Conservation (phyloP, 2,113 vertebrate genomes). For the Piaya cayana region DNA sequence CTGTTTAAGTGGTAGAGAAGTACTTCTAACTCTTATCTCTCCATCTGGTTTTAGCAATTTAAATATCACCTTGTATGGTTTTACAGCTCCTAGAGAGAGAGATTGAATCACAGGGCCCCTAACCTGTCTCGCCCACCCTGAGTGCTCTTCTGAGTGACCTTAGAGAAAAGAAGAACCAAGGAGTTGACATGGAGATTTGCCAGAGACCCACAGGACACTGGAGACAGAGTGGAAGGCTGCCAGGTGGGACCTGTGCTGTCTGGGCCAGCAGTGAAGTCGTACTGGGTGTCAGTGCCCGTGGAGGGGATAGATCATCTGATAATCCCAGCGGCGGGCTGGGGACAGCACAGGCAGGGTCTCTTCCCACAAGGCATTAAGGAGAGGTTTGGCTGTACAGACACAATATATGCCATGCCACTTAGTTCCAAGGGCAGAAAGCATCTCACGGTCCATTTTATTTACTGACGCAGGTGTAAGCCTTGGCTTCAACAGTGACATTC, state of each 20-base stretch:
- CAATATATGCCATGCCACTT: neutral
- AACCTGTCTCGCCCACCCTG: neutral
- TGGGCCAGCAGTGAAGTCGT: too few species aligned
- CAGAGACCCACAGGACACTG: neutral
- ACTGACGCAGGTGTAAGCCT: neutral
- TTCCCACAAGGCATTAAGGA: neutral
- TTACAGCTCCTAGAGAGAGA: neutral
- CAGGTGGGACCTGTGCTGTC: neutral
- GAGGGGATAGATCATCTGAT: neutral
- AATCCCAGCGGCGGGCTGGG: neutral
- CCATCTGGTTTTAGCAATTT: neutral
- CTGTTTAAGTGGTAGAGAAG: neutral
- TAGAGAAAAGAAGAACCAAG: neutral
- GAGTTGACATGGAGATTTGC: fast-evolving
- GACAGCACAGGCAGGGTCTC: neutral
- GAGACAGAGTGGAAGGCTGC: neutral
- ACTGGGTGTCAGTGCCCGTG: neutral
- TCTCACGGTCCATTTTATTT: neutral
- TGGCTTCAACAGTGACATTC: neutral
- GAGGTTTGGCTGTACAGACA: neutral
- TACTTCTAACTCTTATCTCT: neutral
- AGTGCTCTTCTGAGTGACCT: neutral
- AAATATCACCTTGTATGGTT: neutral
- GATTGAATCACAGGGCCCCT: neutral
- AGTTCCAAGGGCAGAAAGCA: neutral